Conservation (phyloP, 1,140 invertebrate genomes). For the Anagrus nilaparvatae region DNA sequence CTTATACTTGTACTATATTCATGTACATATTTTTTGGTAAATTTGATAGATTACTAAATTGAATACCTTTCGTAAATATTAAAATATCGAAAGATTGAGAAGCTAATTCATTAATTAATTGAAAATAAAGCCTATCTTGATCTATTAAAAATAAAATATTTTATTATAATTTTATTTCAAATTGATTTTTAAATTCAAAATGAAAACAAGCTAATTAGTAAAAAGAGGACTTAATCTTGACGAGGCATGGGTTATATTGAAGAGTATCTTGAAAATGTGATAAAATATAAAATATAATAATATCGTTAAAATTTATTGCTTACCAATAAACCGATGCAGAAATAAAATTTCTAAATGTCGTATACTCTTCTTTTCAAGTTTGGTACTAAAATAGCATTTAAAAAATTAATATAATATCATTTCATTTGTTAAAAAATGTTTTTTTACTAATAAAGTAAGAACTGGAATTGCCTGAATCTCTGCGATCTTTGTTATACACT, state of each 20-base stretch:
- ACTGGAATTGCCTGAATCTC: slow-evolving; percentile 67
- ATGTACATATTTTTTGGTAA: slow-evolving; percentile 30
- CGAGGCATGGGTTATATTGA: slow-evolving; percentile 50
- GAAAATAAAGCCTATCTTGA: slow-evolving; percentile 24
- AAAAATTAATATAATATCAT: slow-evolving; percentile 2
- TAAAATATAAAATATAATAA: slow-evolving; percentile 38
- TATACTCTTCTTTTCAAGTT: slow-evolving; percentile 41
- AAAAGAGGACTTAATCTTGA: slow-evolving; percentile 51
- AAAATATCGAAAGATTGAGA: slow-evolving; percentile 33
- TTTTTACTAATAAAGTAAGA: slow-evolving; percentile 57
- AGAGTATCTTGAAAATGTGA: slow-evolving; percentile 51
- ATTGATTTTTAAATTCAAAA: background rate
- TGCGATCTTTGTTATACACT: slow-evolving; percentile 72
- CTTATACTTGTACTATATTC: slow-evolving; percentile 42
- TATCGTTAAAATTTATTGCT: slow-evolving; percentile 29
- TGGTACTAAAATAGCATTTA: slow-evolving; percentile 25
- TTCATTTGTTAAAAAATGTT: slow-evolving; percentile 8
- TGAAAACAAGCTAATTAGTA: slow-evolving; percentile 34
- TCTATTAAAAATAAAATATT: slow-evolving; percentile 20
- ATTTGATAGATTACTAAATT: slow-evolving; percentile 28
- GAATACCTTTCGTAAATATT: slow-evolving; percentile 33
- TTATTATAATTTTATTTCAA: slow-evolving; percentile 4
- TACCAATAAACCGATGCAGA: slow-evolving; percentile 36
- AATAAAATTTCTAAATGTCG: slow-evolving; percentile 44
- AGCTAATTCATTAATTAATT: slow-evolving; percentile 29